Evolutionary conservation across 2,888 invertebrate species (phyloP).

Genomic region (Drosophila leonis): DNA sequence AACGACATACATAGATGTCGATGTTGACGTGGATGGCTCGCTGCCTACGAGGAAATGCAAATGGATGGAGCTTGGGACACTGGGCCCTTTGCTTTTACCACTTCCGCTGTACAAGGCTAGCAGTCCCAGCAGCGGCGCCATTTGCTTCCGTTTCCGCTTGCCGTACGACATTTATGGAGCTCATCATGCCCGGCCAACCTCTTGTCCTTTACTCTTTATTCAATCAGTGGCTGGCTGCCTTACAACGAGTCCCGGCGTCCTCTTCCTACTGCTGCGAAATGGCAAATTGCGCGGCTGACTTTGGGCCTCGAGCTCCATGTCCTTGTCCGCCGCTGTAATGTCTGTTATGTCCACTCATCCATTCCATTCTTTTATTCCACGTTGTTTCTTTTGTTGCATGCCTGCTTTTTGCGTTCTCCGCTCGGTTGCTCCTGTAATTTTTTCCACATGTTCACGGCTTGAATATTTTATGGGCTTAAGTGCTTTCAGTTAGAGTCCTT

Average conservation of each 20-base stretch:
- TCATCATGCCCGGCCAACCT: slow-evolving; percentile 60
- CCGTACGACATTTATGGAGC: slow-evolving; percentile 71
- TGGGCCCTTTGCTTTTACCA: slow-evolving; percentile 62
- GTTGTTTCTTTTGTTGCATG: slow-evolving; percentile 41
- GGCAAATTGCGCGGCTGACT: slow-evolving; percentile 66
- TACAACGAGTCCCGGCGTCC: slow-evolving; percentile 28
- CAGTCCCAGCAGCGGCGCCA: slow-evolving; percentile 68
- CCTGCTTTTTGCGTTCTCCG: slow-evolving; percentile 57
- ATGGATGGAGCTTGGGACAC: slow-evolving; percentile 48
- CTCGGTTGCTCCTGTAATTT: slow-evolving; percentile 66
- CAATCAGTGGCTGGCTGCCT: slow-evolving; percentile 69
- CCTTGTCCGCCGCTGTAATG: slow-evolving; percentile 39
- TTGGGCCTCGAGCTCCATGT: slow-evolving; percentile 26
- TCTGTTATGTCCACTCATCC: slow-evolving; percentile 61
- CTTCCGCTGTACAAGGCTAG: slow-evolving; percentile 62
- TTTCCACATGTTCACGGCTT: slow-evolving; percentile 78
- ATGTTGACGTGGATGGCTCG: slow-evolving; percentile 21
- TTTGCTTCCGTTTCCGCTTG: slow-evolving; percentile 66
- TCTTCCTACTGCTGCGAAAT: slow-evolving; percentile 31
- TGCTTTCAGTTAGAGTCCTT: slow-evolving; percentile 73
- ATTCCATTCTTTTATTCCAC: slow-evolving; percentile 43
- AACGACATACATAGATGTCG: slow-evolving; percentile 25
- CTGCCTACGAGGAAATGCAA: slow-evolving; percentile 55
- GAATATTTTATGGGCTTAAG: slow-evolving; percentile 81
- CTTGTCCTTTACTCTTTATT: slow-evolving; percentile 72